Conservation (phyloP, 92 coral and sea anemone species). For the Epizoanthus stellaris region DNA sequence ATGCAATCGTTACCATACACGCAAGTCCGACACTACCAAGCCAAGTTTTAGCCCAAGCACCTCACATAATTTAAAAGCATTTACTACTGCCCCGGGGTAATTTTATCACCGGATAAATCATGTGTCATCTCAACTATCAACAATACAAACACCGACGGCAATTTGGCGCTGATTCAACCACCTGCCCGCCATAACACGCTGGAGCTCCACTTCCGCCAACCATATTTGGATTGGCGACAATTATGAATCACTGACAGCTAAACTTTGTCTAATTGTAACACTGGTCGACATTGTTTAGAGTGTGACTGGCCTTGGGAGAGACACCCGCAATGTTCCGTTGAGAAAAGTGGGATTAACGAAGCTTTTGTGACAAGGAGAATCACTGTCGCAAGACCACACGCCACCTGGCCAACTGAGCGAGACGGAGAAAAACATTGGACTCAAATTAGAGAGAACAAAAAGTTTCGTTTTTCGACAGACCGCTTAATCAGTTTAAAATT, state of each 20-base stretch:
- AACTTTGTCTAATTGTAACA: background rate
- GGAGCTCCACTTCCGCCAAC: conserved; percentile 8
- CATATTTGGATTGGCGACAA: conserved; percentile 12
- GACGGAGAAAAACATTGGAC: background rate
- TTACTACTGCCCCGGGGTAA: background rate
- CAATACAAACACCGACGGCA: background rate
- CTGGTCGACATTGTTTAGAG: conserved; percentile 19
- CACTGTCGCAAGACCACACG: background rate
- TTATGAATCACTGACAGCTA: background rate
- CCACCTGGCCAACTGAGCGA: conserved; percentile 12
- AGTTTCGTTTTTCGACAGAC: background rate
- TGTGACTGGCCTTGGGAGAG: background rate
- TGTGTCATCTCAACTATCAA: background rate
- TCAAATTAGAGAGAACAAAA: background rate
- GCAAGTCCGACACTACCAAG: too few species aligned
- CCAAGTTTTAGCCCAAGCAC: too few species aligned
- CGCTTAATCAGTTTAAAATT: background rate
- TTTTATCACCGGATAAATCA: background rate
- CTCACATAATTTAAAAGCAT: background rate
- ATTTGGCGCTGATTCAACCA: conserved; percentile 21
- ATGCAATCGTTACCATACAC: too few species aligned
- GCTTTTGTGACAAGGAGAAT: conserved; percentile 4
- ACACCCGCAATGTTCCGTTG: background rate
- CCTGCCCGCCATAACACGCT: background rate
- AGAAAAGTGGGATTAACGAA: background rate